A percentile compares a stretch with the other conserved stretches of the same genome.
phyloP scores from a whole-genome alignment of 1,140 invertebrate genomes.

The Megalonaias nervosa region DNA sequence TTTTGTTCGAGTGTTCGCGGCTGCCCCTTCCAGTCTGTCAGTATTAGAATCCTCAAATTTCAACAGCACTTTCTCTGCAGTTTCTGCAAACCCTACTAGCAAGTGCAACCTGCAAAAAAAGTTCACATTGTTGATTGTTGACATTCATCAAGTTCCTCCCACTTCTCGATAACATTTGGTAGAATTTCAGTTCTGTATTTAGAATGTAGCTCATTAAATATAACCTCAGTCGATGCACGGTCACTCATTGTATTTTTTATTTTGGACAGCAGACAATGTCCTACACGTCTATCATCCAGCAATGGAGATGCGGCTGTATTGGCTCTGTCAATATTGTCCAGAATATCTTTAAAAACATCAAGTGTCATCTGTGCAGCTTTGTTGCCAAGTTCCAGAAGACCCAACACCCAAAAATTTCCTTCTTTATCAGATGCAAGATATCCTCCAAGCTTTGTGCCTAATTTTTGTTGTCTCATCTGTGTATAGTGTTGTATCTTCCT shows the following conservation, averaged over 20 bases:
- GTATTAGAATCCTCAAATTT: background rate
- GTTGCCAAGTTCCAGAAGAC: background rate
- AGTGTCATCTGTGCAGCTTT: constrained; percentile 12
- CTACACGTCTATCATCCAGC: background rate
- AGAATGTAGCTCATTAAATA: constrained; percentile 6
- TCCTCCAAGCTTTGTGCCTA: background rate
- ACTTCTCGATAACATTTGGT: background rate
- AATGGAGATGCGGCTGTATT: background rate
- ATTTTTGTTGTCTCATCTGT: constrained; percentile 12
- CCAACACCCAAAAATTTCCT: background rate
- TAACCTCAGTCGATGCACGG: constrained; percentile 2
- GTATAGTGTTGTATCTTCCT: constrained; percentile 16
- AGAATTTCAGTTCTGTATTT: constrained; percentile 7
- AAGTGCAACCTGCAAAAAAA: constrained; percentile 10
- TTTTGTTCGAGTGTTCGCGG: background rate
- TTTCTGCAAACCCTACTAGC: background rate
- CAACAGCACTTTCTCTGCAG: background rate
- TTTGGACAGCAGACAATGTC: background rate
- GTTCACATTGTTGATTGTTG: background rate
- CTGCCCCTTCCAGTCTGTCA: background rate
- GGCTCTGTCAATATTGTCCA: background rate
- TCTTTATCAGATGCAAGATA: background rate
- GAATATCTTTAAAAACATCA: background rate
- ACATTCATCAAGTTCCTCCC: background rate
- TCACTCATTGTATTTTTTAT: constrained; percentile 17